These are phyloP conservation scores for Bagarius yarrelli DNA, from an alignment of 2,113 vertebrate species.

Conservation along the genomic window DNA sequence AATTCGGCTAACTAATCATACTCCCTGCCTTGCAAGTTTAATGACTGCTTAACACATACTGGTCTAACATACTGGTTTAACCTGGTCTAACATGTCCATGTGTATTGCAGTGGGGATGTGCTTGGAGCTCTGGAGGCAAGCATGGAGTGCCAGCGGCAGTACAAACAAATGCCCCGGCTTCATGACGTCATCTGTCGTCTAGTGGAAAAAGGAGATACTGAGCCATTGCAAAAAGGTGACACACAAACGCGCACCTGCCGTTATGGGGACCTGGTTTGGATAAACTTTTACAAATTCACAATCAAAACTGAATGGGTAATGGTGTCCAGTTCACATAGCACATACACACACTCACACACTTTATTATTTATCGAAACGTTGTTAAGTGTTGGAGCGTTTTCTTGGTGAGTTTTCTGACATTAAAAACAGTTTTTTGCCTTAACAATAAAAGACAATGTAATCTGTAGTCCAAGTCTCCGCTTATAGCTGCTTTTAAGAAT, in stretches of 20 bases:
- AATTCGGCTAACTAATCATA: background rate
- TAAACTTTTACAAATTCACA: background rate
- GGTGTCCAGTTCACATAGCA: background rate
- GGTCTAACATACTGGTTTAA: background rate
- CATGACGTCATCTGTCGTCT: slow-evolving; percentile 82
- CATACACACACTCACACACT: background rate
- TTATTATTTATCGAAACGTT: background rate
- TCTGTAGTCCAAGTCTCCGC: background rate
- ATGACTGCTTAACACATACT: background rate
- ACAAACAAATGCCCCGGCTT: slow-evolving; percentile 75
- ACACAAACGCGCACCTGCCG: background rate
- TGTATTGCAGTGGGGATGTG: slow-evolving; percentile 74
- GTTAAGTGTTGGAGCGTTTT: background rate
- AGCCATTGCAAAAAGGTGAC: slow-evolving; percentile 87
- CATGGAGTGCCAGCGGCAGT: slow-evolving; percentile 75
- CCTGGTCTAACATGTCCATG: background rate
- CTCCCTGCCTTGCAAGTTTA: background rate
- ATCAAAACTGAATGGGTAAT: background rate
- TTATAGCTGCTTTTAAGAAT: too few species aligned
- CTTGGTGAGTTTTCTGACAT: background rate
- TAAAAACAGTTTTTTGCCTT: background rate
- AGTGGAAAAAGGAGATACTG: slow-evolving; percentile 84
- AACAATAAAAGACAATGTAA: background rate
- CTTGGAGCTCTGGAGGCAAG: slow-evolving; percentile 74
- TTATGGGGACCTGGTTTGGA: background rate